Percentiles rank a stretch among this genome's conserved stretches.
Evolutionary conservation across 2,888 invertebrate genomes (phyloP).

Genomic region (Agriopis aurantiaria): DNA sequence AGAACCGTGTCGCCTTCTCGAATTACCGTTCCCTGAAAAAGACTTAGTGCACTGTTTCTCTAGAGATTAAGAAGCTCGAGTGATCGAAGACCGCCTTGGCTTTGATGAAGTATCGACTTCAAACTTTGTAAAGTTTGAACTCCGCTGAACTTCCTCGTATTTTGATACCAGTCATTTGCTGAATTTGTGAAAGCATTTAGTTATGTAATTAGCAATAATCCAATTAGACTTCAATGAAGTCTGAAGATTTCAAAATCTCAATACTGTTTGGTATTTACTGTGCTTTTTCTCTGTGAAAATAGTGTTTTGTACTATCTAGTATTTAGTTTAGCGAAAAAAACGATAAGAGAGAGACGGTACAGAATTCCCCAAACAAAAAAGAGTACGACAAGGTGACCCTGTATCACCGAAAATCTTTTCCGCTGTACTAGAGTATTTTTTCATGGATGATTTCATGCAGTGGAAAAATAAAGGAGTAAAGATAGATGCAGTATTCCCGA

Average conservation of each 20-base stretch:
- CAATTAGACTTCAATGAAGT: not conserved
- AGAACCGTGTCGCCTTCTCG: conserved; percentile 16
- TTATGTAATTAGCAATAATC: not conserved
- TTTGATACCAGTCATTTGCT: conserved; percentile 9
- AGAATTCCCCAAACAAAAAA: too few relatives aligned
- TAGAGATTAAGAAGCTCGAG: conserved; percentile 24
- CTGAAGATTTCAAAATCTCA: too few relatives aligned
- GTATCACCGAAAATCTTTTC: too few relatives aligned
- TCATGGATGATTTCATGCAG: too few relatives aligned
- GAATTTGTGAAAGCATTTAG: conserved; percentile 1
- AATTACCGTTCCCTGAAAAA: conserved; percentile 12
- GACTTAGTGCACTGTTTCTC: conserved; percentile 21
- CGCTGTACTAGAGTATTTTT: too few relatives aligned
- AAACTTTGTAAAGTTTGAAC: conserved; percentile 4
- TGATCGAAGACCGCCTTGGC: conserved; percentile 18
- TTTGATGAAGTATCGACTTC: conserved; percentile 26
- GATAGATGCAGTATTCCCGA: too few relatives aligned
- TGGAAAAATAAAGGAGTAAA: too few relatives aligned
- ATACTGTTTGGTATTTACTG: not conserved
- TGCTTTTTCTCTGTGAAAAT: too few relatives aligned
- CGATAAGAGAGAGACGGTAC: too few relatives aligned
- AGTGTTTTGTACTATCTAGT: too few relatives aligned
- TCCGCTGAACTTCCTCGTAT: conserved; percentile 10
- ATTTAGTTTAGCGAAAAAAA: too few relatives aligned
- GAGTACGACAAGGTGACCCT: too few relatives aligned